Conservation (phyloP, 2,888 invertebrate genomes). For the Amphipoea oculea region DNA sequence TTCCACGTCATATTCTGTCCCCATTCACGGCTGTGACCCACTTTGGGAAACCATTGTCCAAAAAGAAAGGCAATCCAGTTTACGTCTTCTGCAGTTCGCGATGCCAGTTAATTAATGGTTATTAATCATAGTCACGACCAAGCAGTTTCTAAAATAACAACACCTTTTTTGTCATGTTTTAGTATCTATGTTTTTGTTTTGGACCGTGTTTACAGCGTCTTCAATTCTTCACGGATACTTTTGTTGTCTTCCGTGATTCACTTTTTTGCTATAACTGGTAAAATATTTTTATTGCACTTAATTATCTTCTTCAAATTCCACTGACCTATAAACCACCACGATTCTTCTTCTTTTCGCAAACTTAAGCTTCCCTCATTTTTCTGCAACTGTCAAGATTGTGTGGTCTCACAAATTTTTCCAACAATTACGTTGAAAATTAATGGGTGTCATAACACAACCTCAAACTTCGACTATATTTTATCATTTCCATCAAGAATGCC, state of each 20-base stretch:
- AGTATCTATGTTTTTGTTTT: constrained; percentile 37
- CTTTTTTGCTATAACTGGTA: constrained; percentile 12
- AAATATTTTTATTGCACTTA: constrained; percentile 25
- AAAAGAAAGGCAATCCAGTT: constrained; percentile 69
- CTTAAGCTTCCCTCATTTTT: constrained; percentile 26
- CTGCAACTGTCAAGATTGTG: constrained; percentile 42
- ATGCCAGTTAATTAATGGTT: constrained; percentile 63
- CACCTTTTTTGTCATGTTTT: constrained; percentile 44
- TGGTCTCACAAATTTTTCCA: constrained; percentile 57
- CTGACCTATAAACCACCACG: constrained; percentile 19
- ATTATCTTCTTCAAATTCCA: constrained; percentile 22
- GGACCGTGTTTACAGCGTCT: constrained; percentile 27
- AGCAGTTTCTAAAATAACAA: constrained; percentile 58
- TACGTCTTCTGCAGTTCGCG: constrained; percentile 57
- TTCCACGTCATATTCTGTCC: constrained; percentile 72
- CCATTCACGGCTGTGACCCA: constrained; percentile 63
- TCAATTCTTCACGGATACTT: constrained; percentile 31
- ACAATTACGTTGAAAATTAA: constrained; percentile 63
- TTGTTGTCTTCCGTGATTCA: constrained; percentile 26
- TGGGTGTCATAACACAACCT: constrained; percentile 66
- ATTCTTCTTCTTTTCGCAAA: constrained; percentile 29
- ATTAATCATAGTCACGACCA: constrained; percentile 65
- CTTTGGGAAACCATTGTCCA: constrained; percentile 63
- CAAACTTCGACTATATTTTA: constrained; percentile 66
- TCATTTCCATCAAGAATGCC: constrained; percentile 73